Percentiles rank a stretch among this genome's conserved stretches.
Evolutionary conservation across 2,888 invertebrate species (phyloP).

Genomic region (Alloscopus bannaensis): DNA sequence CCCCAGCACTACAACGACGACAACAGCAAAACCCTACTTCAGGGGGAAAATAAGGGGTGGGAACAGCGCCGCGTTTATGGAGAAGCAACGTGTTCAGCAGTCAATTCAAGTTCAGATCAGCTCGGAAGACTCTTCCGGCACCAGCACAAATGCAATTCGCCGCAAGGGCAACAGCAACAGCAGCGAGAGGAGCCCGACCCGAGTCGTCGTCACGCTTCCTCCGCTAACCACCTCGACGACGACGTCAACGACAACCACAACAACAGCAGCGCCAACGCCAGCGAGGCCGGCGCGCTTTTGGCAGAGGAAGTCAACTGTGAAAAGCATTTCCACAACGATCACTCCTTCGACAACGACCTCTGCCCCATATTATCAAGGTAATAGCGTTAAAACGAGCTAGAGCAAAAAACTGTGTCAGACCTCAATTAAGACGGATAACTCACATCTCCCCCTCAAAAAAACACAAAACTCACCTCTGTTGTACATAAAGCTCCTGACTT

Average conservation of each 20-base stretch:
- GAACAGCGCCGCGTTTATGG: constrained; percentile 42
- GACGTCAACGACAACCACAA: constrained; percentile 39
- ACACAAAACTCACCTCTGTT: background rate
- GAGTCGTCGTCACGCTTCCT: constrained; percentile 17
- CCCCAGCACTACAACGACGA: constrained; percentile 71
- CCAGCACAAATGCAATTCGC: constrained; percentile 45
- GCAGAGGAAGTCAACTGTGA: constrained; percentile 67
- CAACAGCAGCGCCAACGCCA: constrained; percentile 34
- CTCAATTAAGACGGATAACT: no score
- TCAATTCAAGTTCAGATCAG: constrained; percentile 48
- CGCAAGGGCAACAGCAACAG: constrained; percentile 40
- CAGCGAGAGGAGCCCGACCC: constrained; percentile 42
- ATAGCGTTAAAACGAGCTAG: constrained; percentile 19
- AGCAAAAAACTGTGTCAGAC: constrained; percentile 5
- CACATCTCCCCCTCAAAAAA: no score
- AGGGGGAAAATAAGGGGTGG: constrained; percentile 45
- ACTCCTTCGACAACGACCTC: constrained; percentile 55
- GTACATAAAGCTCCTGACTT: background rate
- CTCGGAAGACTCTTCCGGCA: constrained; percentile 20
- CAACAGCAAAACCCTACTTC: constrained; percentile 43
- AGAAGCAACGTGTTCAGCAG: constrained; percentile 46
- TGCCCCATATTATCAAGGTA: constrained; percentile 64
- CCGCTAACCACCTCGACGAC: constrained; percentile 19
- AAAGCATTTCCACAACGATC: constrained; percentile 62
- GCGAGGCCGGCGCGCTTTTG: constrained; percentile 66